Conservation (phyloP, 2,113 vertebrate species). For the Leptodactylus fuscus region DNA sequence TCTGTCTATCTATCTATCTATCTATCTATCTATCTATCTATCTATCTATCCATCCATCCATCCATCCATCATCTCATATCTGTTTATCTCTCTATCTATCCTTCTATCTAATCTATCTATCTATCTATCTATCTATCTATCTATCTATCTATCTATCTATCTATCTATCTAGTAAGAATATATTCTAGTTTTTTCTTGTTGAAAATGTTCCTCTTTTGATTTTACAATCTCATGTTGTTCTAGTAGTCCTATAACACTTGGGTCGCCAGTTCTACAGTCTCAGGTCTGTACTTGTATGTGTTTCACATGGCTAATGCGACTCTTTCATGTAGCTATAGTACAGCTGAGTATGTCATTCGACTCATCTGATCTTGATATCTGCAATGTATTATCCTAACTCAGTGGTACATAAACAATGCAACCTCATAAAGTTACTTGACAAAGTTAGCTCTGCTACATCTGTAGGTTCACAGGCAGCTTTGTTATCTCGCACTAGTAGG, state of each 20-base stretch:
- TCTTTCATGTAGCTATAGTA: neutral
- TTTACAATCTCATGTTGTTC: neutral
- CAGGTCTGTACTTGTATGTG: too few relatives aligned
- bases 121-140: too few relatives aligned
- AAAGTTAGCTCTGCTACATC: neutral
- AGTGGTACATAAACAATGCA: neutral
- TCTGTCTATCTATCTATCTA: too few relatives aligned
- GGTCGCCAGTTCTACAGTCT: too few relatives aligned
- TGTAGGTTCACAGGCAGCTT: neutral
- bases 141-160: too few relatives aligned
- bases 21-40: too few relatives aligned
- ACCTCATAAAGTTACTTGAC: neutral
- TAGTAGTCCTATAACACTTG: neutral
- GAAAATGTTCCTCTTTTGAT: neutral
- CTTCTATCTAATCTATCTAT: too few relatives aligned
- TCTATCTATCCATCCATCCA: too few relatives aligned
- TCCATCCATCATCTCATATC: too few relatives aligned
- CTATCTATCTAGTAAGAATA: too few relatives aligned
- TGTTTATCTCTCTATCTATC: too few relatives aligned
- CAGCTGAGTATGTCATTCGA: neutral
- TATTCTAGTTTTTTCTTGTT: neutral
- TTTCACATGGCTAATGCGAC: too few relatives aligned
- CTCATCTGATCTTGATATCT: neutral
- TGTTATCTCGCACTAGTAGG: constrained; percentile 8
- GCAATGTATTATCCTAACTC: neutral